These are phyloP conservation scores for Drosophila nebulosa DNA, from an alignment of 1,140 invertebrate species.

Conservation along the genomic window DNA sequence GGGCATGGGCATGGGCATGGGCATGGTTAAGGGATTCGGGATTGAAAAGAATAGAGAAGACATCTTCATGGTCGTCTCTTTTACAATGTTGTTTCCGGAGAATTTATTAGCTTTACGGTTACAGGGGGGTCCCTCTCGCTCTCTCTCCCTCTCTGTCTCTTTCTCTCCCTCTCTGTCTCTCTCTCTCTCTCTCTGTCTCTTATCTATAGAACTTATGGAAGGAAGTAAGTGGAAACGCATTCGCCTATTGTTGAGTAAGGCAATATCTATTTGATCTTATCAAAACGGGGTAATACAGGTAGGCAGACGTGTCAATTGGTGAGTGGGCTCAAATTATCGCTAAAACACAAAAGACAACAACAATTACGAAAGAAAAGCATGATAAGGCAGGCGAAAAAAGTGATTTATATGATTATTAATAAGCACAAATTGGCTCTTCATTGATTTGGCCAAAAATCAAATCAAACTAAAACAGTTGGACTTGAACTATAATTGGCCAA, in stretches of 20 bases:
- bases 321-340: background rate
- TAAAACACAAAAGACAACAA: conserved; percentile 17
- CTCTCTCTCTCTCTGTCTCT: conserved; percentile 38
- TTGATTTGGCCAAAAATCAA: background rate
- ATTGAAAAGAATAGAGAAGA: background rate
- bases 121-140: background rate
- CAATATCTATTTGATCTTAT: conserved; percentile 44
- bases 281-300: conserved; percentile 52
- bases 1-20: background rate
- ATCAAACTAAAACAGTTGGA: too few relatives aligned
- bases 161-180: background rate
- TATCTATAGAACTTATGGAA: conserved; percentile 16
- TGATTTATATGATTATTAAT: background rate
- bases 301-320: conserved; percentile 14
- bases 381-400: background rate
- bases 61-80: conserved; percentile 19
- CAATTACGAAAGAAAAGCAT: background rate
- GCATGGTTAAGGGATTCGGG: conserved; percentile 6
- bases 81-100: conserved; percentile 68
- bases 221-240: conserved; percentile 37
- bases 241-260: conserved; percentile 56
- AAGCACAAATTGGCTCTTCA: background rate
- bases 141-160: conserved; percentile 34
- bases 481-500: too few relatives aligned
- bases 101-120: conserved; percentile 28